phyloP scores from a whole-genome alignment of 2,113 vertebrate species.

The Pterophyllum scalare region DNA sequence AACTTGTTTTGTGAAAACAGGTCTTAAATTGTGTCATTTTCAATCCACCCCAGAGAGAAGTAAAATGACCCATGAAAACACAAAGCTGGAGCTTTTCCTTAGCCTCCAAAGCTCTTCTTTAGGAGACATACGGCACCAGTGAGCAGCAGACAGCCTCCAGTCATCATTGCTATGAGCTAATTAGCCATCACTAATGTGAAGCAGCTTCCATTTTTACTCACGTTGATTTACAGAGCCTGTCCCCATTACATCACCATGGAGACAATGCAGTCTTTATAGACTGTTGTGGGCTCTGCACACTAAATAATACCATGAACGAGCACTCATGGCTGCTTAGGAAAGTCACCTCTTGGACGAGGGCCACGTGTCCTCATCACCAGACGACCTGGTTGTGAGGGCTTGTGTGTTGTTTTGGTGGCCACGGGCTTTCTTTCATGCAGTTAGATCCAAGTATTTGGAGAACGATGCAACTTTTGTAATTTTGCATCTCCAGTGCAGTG shows the following conservation, averaged over 20 bases:
- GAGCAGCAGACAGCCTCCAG: slow-evolving; percentile 46
- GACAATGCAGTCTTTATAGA: slow-evolving; percentile 55
- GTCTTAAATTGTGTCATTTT: slow-evolving; percentile 47
- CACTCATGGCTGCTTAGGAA: slow-evolving; percentile 48
- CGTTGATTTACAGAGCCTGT: slow-evolving; percentile 67
- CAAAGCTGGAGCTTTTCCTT: slow-evolving; percentile 33
- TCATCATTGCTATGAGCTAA: slow-evolving; percentile 69
- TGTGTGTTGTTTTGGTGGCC: neutral
- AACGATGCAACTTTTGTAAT: neutral
- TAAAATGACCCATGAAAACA: slow-evolving; percentile 63
- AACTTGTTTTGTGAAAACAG: slow-evolving; percentile 41
- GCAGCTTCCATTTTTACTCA: slow-evolving; percentile 71
- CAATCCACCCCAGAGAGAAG: slow-evolving; percentile 25
- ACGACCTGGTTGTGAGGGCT: neutral
- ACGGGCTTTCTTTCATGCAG: neutral
- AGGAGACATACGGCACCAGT: slow-evolving; percentile 45
- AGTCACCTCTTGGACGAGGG: slow-evolving; percentile 6
- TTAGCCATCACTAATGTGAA: slow-evolving; percentile 79
- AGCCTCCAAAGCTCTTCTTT: slow-evolving; percentile 16
- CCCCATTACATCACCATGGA: slow-evolving; percentile 63
- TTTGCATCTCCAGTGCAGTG: neutral
- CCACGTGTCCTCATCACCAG: slow-evolving; percentile 11
- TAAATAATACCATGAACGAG: slow-evolving; percentile 61
- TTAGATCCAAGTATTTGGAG: neutral
- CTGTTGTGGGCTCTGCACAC: slow-evolving; percentile 34